These are phyloP conservation scores for Drosophila malerkotliana DNA, from an alignment of 1,140 invertebrate genomes.

Conservation along the genomic window DNA sequence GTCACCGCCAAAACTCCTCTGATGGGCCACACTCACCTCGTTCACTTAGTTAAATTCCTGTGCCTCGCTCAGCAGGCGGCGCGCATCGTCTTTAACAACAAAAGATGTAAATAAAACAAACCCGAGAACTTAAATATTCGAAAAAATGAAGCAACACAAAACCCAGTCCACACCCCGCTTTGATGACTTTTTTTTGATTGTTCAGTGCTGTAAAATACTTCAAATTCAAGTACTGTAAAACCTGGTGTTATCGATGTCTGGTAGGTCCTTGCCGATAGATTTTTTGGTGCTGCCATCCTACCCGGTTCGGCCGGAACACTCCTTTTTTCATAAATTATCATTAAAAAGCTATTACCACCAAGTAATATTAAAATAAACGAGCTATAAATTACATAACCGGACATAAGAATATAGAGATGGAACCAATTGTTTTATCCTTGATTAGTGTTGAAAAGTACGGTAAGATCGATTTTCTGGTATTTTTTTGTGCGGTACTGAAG, in stretches of 20 bases:
- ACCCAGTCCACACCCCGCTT: slow-evolving; percentile 53
- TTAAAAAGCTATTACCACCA: too few species aligned
- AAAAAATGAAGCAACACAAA: slow-evolving; percentile 52
- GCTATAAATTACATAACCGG: background rate
- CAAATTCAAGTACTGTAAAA: background rate
- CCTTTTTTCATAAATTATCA: too few species aligned
- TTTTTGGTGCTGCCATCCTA: background rate
- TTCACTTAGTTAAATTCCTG: slow-evolving; percentile 13
- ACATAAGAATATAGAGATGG: background rate
- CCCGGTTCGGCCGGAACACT: background rate
- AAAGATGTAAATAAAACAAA: slow-evolving; percentile 44
- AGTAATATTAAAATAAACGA: too few species aligned
- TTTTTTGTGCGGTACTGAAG: slow-evolving; percentile 3
- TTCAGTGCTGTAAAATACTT: too few species aligned
- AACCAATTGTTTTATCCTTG: background rate
- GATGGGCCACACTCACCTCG: slow-evolving; percentile 12
- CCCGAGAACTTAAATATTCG: slow-evolving; percentile 33
- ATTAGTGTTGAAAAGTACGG: slow-evolving; percentile 11
- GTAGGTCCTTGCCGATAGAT: too few species aligned
- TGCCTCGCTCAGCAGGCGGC: slow-evolving; percentile 13
- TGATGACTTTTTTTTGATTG: slow-evolving; percentile 31
- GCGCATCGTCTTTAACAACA: slow-evolving; percentile 37
- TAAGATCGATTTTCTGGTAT: slow-evolving; percentile 21
- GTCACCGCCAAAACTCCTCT: slow-evolving; percentile 9
- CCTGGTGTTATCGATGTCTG: background rate